Percentiles rank a stretch among this genome's conserved stretches.
Evolutionary conservation across 2,888 invertebrate species (phyloP).

Genomic region (Stenurella melanura): DNA sequence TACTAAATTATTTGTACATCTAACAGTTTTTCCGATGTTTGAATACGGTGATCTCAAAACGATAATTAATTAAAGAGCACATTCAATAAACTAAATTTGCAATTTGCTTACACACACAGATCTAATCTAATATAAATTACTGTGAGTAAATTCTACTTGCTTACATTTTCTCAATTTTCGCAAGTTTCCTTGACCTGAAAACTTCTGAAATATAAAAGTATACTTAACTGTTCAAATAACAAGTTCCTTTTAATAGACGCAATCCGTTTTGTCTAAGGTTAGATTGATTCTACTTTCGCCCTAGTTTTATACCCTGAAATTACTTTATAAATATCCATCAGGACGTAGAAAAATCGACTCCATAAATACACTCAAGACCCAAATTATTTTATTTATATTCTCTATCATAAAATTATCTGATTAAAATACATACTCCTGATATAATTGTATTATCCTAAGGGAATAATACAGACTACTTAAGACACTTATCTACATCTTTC

Average conservation of each 20-base stretch:
- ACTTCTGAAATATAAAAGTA: conserved; percentile 29
- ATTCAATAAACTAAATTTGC: not conserved
- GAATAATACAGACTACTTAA: too few relatives aligned
- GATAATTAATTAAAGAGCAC: not conserved
- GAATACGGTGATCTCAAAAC: not conserved
- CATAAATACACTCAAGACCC: conserved; percentile 13
- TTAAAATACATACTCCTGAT: not conserved
- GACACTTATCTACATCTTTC: too few relatives aligned
- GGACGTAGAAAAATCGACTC: conserved; percentile 20
- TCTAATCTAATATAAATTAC: conserved; percentile 24
- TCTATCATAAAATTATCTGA: not conserved
- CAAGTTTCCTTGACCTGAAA: conserved; percentile 2
- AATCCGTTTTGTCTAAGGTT: conserved; percentile 31
- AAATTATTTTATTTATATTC: conserved; percentile 7
- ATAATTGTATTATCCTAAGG: not conserved
- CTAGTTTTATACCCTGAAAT: conserved; percentile 14
- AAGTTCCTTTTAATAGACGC: conserved; percentile 32
- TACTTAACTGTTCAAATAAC: conserved; percentile 32
- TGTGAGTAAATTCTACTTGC: not conserved
- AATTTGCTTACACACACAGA: not conserved
- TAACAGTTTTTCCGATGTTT: not conserved
- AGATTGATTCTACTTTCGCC: conserved; percentile 31
- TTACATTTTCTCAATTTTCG: conserved; percentile 14
- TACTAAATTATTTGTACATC: not conserved
- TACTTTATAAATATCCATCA: conserved; percentile 22